phyloP scores from a whole-genome alignment of 37 sponge, comb jelly and placozoan species.

The Theonella swinhoei region DNA sequence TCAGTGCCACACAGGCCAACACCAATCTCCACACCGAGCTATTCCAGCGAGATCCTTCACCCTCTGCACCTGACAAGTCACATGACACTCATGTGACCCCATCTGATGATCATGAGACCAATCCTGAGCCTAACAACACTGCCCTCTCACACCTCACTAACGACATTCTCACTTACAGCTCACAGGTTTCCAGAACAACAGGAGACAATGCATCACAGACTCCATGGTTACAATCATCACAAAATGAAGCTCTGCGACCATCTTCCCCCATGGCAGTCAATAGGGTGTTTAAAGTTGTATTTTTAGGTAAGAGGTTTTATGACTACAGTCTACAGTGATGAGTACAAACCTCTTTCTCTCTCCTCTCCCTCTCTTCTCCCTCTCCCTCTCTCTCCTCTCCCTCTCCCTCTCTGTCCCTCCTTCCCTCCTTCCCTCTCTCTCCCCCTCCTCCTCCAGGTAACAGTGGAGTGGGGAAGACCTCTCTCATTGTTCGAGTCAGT shows the following conservation, averaged over 20 bases:
- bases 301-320: conserved; percentile 21
- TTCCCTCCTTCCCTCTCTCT: too few species aligned
- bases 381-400: not conserved
- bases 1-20: not conserved
- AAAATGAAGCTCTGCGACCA: not conserved
- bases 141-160: conserved; percentile 1
- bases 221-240: too few species aligned
- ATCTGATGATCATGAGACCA: not conserved
- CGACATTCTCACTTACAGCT: conserved; percentile 2
- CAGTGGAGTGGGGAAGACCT: conserved; percentile 57
- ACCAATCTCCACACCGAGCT: not conserved
- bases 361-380: not conserved
- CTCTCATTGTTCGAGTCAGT: conserved; percentile 30
- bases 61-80: not conserved
- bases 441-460: conserved; percentile 16
- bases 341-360: not conserved
- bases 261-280: conserved; percentile 5
- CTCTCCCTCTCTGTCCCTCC: not conserved
- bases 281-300: conserved; percentile 50
- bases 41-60: not conserved
- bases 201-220: not conserved
- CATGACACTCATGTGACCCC: not conserved
- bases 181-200: not conserved
- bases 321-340: not conserved
- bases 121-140: not conserved